Conservation (phyloP, 2,113 vertebrate genomes). For the Maccullochella peelii region DNA sequence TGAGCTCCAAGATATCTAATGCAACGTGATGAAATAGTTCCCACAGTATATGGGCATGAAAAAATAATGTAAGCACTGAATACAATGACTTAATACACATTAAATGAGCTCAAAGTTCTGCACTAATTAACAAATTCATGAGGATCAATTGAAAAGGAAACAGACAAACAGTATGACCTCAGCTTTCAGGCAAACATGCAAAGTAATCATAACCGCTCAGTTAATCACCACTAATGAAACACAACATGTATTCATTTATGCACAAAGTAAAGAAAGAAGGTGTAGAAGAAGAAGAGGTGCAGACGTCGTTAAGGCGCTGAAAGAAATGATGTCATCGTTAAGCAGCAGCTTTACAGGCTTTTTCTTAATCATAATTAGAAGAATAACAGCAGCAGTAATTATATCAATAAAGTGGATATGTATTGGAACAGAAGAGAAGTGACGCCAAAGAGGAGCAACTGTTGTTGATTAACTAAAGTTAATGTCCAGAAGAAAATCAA, state of each 20-base stretch:
- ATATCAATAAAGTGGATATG: background rate
- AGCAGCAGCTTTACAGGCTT: background rate
- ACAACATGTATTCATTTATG: background rate
- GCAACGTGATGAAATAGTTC: background rate
- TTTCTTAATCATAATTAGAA: background rate
- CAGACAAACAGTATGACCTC: background rate
- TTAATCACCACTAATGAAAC: background rate
- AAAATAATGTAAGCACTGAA: background rate
- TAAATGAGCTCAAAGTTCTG: background rate
- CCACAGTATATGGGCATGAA: background rate
- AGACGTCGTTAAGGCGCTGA: background rate
- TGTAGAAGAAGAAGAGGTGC: background rate
- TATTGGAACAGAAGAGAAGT: background rate
- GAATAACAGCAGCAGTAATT: conserved; percentile 8
- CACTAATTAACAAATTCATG: conserved; percentile 10
- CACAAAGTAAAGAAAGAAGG: background rate
- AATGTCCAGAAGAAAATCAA: background rate
- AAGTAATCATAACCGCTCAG: background rate
- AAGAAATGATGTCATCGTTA: background rate
- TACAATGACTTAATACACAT: background rate
- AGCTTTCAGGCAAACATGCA: background rate
- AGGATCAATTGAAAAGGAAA: conserved; percentile 15
- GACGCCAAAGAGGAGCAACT: background rate
- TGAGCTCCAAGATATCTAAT: background rate
- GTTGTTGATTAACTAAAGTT: background rate